Percentiles rank a stretch among this genome's conserved stretches.
Evolutionary conservation across 1,140 invertebrate genomes (phyloP).

Genomic region (Cyclina sinensis): DNA sequence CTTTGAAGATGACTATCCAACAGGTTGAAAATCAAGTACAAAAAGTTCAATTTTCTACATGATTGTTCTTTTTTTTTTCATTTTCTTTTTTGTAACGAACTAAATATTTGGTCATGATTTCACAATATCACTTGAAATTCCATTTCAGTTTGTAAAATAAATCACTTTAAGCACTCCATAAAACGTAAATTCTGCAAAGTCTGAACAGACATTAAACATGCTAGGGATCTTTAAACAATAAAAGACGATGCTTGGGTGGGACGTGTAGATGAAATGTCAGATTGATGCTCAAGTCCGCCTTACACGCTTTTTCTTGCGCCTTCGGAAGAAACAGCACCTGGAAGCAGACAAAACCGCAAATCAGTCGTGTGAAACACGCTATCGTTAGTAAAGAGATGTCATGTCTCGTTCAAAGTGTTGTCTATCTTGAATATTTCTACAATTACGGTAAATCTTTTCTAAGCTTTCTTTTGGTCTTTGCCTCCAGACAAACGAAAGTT

Average conservation of each 20-base stretch:
- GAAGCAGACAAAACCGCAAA: constrained; percentile 57
- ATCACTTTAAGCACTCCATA: neutral
- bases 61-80: no score
- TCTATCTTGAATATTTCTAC: no score
- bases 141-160: neutral
- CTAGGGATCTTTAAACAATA: constrained; percentile 1
- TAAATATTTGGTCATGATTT: neutral
- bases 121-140: neutral
- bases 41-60: no score
- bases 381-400: no score
- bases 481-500: no score
- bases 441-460: no score
- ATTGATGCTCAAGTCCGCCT: constrained; percentile 66
- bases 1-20: no score
- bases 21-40: no score
- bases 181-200: neutral
- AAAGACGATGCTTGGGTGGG: constrained; percentile 12
- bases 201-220: neutral
- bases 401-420: no score
- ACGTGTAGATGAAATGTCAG: constrained; percentile 54
- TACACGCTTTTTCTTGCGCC: constrained; percentile 68
- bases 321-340: constrained; percentile 71
- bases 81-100: no score
- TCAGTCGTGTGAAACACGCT: constrained; percentile 17
- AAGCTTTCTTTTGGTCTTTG: no score